Percentiles rank a stretch among this genome's conserved stretches.
These are phyloP conservation scores for Pegea sp. DNA, from an alignment of 23 tunicate genomes.

Conservation along the genomic window DNA sequence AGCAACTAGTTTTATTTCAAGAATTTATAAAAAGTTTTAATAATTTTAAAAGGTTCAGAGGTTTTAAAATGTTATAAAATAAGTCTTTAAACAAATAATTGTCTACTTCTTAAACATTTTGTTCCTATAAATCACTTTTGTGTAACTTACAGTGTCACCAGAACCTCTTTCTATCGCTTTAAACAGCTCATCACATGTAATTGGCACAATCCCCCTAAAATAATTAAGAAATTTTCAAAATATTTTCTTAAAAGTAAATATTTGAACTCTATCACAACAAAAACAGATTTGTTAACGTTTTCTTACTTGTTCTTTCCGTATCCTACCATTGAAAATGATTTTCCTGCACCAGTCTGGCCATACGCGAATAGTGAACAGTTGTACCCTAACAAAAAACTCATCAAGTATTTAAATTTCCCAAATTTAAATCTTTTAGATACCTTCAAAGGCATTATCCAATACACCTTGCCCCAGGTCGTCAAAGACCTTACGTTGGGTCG, in stretches of 20 bases:
- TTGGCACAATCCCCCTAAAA: constrained; percentile 90
- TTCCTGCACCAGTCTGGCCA: constrained; percentile 99
- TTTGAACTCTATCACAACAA: too few relatives aligned
- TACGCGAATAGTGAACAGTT: constrained; percentile 95
- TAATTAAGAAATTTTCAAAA: not conserved
- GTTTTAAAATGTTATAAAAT: too few relatives aligned
- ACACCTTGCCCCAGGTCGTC: constrained; percentile 97
- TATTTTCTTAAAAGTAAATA: too few relatives aligned
- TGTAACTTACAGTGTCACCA: constrained; percentile 30
- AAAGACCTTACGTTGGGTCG: constrained; percentile 76
- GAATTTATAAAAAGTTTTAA: too few relatives aligned
- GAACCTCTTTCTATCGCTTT: constrained; percentile 41
- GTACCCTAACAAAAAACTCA: constrained; percentile 33
- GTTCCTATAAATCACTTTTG: too few relatives aligned
- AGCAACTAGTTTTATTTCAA: too few relatives aligned
- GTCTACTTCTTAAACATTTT: too few relatives aligned
- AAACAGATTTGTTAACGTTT: too few relatives aligned
- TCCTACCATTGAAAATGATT: constrained; percentile 97
- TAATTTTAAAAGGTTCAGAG: too few relatives aligned
- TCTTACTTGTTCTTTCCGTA: constrained; percentile 86
- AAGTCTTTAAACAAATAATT: too few relatives aligned
- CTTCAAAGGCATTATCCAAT: constrained; percentile 93
- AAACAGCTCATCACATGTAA: constrained; percentile 88
- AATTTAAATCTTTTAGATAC: constrained; percentile 7
- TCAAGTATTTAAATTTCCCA: not conserved